A percentile compares a stretch with the other conserved stretches of the same genome.
Conservation (phyloP, 2,888 invertebrate genomes). For the Melangyna quadrimaculata region DNA sequence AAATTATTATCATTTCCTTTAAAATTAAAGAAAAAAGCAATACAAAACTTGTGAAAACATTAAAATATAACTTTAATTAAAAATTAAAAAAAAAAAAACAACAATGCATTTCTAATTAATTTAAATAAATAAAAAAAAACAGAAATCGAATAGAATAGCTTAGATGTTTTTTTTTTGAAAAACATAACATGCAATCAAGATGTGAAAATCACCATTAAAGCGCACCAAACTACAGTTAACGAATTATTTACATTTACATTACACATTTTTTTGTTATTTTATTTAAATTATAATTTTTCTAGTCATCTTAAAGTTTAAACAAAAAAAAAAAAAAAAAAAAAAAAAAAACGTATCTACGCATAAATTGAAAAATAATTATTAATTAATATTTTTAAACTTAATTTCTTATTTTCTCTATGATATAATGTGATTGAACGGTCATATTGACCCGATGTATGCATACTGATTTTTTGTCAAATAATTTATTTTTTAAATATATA, state of each 20-base stretch:
- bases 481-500: constrained; percentile 45
- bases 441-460: constrained; percentile 63
- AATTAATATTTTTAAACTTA: constrained; percentile 50
- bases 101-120: constrained; percentile 55
- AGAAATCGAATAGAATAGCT: constrained; percentile 64
- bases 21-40: constrained; percentile 51
- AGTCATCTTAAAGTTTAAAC: constrained; percentile 46
- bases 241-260: constrained; percentile 10
- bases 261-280: constrained; percentile 14
- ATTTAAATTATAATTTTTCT: constrained; percentile 49
- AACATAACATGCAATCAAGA: constrained; percentile 55
- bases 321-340: constrained; percentile 4
- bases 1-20: constrained; percentile 56
- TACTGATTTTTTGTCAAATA: constrained; percentile 33
- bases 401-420: constrained; percentile 38
- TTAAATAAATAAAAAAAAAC: constrained; percentile 20
- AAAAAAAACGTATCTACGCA: constrained; percentile 2
- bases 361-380: constrained; percentile 6
- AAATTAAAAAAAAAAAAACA: constrained; percentile 27
- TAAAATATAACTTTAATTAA: constrained; percentile 31
- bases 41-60: constrained; percentile 59
- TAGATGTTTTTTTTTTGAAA: constrained; percentile 24
- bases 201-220: constrained; percentile 54
- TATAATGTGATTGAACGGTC: constrained; percentile 68
- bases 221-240: constrained; percentile 66